These are phyloP conservation scores for Diadumene lineata DNA, from an alignment of 92 coral and sea anemone genomes.

Conservation along the genomic window DNA sequence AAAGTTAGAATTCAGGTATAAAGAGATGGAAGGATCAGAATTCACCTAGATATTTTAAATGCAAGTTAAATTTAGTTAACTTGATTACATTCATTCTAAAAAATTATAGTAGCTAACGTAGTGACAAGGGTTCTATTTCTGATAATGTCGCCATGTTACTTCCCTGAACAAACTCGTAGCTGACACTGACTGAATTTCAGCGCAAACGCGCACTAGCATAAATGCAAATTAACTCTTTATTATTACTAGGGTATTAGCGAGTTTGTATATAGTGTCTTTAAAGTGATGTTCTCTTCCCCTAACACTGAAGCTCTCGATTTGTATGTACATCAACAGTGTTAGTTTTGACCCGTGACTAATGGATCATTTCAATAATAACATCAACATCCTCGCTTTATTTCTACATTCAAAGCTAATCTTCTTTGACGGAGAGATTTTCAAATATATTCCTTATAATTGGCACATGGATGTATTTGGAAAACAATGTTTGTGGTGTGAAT, in stretches of 20 bases:
- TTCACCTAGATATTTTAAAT: too few relatives aligned
- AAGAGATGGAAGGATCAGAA: too few relatives aligned
- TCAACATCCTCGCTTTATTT: neutral
- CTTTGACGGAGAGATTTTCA: neutral
- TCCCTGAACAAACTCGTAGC: too few relatives aligned
- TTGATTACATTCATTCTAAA: too few relatives aligned
- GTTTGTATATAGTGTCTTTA: neutral
- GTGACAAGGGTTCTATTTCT: too few relatives aligned
- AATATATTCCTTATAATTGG: neutral
- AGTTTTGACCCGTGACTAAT: slow-evolving; percentile 3
- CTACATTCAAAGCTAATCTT: neutral
- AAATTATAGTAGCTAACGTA: too few relatives aligned
- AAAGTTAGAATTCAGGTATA: too few relatives aligned
- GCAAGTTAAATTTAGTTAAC: too few relatives aligned
- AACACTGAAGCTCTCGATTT: neutral
- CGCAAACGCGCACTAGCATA: neutral
- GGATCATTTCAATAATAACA: neutral
- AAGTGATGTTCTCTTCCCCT: neutral
- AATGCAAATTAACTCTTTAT: neutral
- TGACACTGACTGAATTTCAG: neutral
- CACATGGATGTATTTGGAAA: neutral
- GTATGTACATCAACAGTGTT: neutral
- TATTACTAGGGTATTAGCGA: neutral
- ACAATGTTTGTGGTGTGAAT: neutral
- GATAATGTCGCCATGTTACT: too few relatives aligned